Evolutionary conservation across 2,888 invertebrate species (phyloP).

Genomic region (Hypolimnas misippus): DNA sequence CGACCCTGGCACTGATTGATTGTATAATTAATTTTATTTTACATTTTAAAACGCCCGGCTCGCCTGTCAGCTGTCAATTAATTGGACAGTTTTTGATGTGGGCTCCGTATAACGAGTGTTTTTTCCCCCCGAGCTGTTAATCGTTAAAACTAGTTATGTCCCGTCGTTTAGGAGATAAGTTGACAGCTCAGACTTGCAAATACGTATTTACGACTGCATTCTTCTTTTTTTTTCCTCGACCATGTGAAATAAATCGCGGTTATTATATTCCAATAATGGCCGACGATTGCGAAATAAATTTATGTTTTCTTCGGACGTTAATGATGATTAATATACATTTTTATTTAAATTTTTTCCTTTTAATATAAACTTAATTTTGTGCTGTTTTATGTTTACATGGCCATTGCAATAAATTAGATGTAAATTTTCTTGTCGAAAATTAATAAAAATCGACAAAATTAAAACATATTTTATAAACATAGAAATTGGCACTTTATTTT

Average conservation of each 20-base stretch:
- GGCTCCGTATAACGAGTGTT: constrained; percentile 69
- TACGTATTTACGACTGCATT: constrained; percentile 53
- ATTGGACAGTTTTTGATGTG: constrained; percentile 78
- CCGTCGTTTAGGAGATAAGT: constrained; percentile 57
- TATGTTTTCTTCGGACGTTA: constrained; percentile 14
- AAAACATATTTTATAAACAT: not conserved
- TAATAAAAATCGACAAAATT: not conserved
- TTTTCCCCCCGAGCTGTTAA: constrained; percentile 53
- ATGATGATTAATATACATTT: constrained; percentile 31
- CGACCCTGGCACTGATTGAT: constrained; percentile 80
- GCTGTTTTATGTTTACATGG: constrained; percentile 28
- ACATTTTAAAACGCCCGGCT: constrained; percentile 69
- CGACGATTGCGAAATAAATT: constrained; percentile 25
- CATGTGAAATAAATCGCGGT: constrained; percentile 42
- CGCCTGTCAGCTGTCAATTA: constrained; percentile 78
- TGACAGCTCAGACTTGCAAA: constrained; percentile 65
- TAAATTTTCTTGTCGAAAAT: constrained; percentile 19
- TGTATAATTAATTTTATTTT: constrained; percentile 82
- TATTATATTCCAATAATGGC: constrained; percentile 34
- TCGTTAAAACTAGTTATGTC: constrained; percentile 66
- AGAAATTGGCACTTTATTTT: not conserved
- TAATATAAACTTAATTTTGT: constrained; percentile 11
- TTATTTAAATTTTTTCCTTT: constrained; percentile 29
- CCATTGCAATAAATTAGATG: constrained; percentile 29
- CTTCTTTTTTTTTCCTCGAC: constrained; percentile 44